Conservation (phyloP, 1,140 invertebrate genomes). For the Solenopsis fugax region DNA sequence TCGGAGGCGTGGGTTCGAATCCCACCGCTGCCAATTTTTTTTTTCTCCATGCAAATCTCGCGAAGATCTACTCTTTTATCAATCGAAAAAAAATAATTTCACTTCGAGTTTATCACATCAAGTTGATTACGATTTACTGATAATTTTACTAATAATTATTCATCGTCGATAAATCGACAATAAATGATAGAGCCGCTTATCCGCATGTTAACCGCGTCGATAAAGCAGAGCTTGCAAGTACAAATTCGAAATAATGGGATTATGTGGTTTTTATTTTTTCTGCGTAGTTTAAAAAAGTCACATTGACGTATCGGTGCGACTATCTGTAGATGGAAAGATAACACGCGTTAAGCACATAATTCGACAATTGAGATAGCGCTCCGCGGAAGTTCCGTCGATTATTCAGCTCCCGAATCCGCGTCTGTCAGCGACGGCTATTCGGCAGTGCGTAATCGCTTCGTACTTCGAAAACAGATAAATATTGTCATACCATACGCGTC, state of each 20-base stretch:
- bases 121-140: neutral
- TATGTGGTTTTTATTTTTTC: neutral
- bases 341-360: neutral
- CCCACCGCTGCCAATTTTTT: slow-evolving; percentile 96
- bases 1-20: slow-evolving; percentile 99
- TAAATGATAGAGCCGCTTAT: neutral
- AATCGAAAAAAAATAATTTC: neutral
- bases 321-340: neutral
- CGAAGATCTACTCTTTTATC: neutral
- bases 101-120: neutral
- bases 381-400: neutral
- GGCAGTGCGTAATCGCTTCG: neutral
- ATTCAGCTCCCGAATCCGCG: neutral
- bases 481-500: neutral
- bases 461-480: slow-evolving; percentile 43
- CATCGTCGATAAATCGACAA: slow-evolving; percentile 32
- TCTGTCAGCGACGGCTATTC: neutral
- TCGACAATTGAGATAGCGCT: neutral
- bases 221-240: neutral
- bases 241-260: neutral
- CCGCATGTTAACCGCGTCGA: neutral
- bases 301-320: neutral
- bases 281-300: neutral
- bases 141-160: neutral
- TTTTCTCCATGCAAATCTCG: slow-evolving; percentile 64